Evolutionary conservation across 2,797 vertebrate species (phyloP).

Genomic region (Myioborus miniatus): DNA sequence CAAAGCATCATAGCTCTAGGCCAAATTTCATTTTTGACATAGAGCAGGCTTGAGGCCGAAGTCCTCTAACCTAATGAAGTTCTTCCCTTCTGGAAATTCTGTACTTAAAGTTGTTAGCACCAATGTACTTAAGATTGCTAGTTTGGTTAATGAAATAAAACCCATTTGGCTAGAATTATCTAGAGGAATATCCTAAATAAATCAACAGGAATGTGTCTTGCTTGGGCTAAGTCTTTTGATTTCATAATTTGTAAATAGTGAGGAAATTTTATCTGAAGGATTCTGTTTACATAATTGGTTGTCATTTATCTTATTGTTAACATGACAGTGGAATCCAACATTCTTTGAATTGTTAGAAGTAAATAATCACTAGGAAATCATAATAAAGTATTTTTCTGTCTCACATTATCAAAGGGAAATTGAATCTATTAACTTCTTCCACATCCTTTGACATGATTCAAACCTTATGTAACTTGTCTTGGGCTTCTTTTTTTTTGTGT

Average conservation of each 20-base stretch:
- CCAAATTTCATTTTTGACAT: neutral
- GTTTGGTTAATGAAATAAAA: neutral
- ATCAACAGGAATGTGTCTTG: neutral
- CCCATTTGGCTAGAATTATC: neutral
- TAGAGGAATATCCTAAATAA: neutral
- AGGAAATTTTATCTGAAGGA: neutral
- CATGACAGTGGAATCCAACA: neutral
- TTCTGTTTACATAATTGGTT: neutral
- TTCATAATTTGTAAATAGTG: neutral
- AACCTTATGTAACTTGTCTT: neutral
- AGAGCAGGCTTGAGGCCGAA: neutral
- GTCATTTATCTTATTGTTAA: constrained; percentile 19
- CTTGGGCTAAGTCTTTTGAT: neutral
- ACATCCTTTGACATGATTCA: neutral
- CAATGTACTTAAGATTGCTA: neutral
- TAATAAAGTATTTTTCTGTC: constrained; percentile 2
- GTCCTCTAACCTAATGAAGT: neutral
- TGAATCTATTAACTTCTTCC: neutral
- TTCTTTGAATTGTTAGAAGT: constrained; percentile 39
- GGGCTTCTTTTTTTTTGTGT: neutral
- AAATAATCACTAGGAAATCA: neutral
- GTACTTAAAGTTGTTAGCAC: neutral
- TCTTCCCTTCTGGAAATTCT: neutral
- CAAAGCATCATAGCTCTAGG: neutral
- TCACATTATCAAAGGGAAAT: neutral